Conservation (phyloP, 2,113 vertebrate species). For the Vulpes lagopus region DNA sequence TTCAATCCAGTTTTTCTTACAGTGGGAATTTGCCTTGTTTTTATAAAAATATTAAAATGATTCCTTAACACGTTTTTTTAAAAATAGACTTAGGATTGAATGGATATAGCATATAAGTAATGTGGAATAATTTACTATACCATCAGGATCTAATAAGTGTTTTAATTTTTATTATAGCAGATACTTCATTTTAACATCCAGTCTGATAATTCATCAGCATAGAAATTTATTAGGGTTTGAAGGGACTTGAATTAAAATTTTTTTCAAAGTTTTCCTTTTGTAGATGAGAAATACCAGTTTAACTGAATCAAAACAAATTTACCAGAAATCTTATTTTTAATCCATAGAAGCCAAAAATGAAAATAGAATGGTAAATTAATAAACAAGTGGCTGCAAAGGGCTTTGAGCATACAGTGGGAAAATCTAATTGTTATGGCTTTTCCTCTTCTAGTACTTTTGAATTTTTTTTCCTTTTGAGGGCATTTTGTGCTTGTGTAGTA, state of each 20-base stretch:
- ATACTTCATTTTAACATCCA: constrained; percentile 40
- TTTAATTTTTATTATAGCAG: constrained; percentile 38
- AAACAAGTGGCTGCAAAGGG: not conserved
- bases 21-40: not conserved
- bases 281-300: constrained; percentile 22
- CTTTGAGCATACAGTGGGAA: not conserved
- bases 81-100: constrained; percentile 22
- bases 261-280: constrained; percentile 56
- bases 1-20: constrained; percentile 33
- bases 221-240: constrained; percentile 53
- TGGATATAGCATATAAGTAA: constrained; percentile 32
- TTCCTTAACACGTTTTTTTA: constrained; percentile 18
- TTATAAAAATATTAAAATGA: constrained; percentile 35
- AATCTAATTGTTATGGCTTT: not conserved
- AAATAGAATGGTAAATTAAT: constrained; percentile 45
- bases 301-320: constrained; percentile 49
- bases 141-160: not conserved
- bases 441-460: not conserved
- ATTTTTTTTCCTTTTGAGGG: constrained; percentile 35
- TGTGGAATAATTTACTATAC: not conserved
- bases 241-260: constrained; percentile 28
- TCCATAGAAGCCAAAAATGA: constrained; percentile 23
- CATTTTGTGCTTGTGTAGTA: constrained; percentile 26
- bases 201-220: constrained; percentile 37
- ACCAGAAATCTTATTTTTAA: constrained; percentile 43